A percentile compares a stretch with the other conserved stretches of the same genome.
Evolutionary conservation across 2,888 invertebrate species (phyloP).

Genomic region (Megamerina dolium): DNA sequence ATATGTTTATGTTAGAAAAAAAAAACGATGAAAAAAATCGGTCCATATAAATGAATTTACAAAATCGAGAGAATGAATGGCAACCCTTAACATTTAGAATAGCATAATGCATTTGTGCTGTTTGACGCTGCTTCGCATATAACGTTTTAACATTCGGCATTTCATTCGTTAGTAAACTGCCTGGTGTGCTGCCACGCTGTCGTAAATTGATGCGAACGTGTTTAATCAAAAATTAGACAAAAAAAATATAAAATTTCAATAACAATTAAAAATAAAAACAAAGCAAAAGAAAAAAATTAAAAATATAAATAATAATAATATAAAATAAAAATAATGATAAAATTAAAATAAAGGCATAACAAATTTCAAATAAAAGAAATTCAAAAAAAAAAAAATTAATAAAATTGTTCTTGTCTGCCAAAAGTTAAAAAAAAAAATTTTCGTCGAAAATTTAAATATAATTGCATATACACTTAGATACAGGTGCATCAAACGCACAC

Average conservation of each 20-base stretch:
- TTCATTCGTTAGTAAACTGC: slow-evolving; percentile 15
- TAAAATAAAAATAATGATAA: slow-evolving; percentile 4
- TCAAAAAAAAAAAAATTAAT: slow-evolving; percentile 6
- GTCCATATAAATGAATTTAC: too few species aligned
- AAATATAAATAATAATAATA: slow-evolving; percentile 1
- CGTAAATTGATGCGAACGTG: slow-evolving; percentile 8
- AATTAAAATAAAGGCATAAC: slow-evolving; percentile 7
- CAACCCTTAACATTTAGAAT: too few species aligned
- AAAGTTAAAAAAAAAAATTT: slow-evolving; percentile 26
- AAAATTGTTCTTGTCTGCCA: too few species aligned
- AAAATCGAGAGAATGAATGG: too few species aligned
- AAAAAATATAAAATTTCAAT: neutral
- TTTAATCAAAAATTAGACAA: neutral
- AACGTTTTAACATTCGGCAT: slow-evolving; percentile 8
- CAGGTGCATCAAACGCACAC: too few species aligned
- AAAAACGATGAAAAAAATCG: too few species aligned
- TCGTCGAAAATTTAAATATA: too few species aligned
- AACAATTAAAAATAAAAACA: neutral
- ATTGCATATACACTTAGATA: too few species aligned
- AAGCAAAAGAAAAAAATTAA: neutral
- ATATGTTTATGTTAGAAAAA: too few species aligned
- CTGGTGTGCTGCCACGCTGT: slow-evolving; percentile 12
- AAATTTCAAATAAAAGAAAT: slow-evolving; percentile 1
- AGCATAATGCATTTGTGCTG: too few species aligned
- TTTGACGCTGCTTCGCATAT: slow-evolving; percentile 1